Evolutionary conservation across 1,140 invertebrate genomes (phyloP).

Genomic region (Acromyrmex heyeri): DNA sequence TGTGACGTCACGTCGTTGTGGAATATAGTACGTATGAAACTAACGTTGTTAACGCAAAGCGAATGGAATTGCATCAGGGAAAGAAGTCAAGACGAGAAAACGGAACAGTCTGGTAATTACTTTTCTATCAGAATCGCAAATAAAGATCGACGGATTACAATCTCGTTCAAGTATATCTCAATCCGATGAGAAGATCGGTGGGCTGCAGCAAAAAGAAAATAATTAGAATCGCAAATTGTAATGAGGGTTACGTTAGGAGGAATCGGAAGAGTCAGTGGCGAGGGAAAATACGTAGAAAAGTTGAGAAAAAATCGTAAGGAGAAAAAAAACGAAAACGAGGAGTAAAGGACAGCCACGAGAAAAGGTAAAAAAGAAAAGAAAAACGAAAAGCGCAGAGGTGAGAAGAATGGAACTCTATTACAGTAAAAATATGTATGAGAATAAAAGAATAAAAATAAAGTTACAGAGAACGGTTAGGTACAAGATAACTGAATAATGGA

Average conservation of each 20-base stretch:
- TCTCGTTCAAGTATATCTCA: slow-evolving; percentile 72
- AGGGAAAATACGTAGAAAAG: not conserved
- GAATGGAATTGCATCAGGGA: slow-evolving; percentile 17
- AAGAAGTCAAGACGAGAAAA: not conserved
- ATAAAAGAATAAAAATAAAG: slow-evolving; percentile 53
- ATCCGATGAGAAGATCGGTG: slow-evolving; percentile 37
- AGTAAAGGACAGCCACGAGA: not conserved
- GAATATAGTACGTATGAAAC: not conserved
- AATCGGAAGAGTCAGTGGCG: not conserved
- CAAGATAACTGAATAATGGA: slow-evolving; percentile 59
- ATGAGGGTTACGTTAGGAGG: not conserved
- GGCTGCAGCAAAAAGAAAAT: slow-evolving; percentile 19
- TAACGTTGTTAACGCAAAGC: not conserved
- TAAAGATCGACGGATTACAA: slow-evolving; percentile 68
- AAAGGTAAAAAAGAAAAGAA: slow-evolving; percentile 16
- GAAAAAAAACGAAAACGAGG: not conserved
- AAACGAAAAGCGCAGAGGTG: slow-evolving; percentile 1
- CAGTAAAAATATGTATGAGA: slow-evolving; percentile 59
- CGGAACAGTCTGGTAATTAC: slow-evolving; percentile 50
- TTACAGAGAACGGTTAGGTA: slow-evolving; percentile 41
- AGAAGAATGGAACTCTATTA: slow-evolving; percentile 55
- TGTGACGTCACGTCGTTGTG: not conserved
- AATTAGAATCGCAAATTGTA: slow-evolving; percentile 55
- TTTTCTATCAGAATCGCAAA: slow-evolving; percentile 64
- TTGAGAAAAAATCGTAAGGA: slow-evolving; percentile 21